Evolutionary conservation across 2,797 vertebrate genomes (phyloP), one percentile per base, ranked within the genome.

Genomic region (Myioborus melanocephalus): DNA sequence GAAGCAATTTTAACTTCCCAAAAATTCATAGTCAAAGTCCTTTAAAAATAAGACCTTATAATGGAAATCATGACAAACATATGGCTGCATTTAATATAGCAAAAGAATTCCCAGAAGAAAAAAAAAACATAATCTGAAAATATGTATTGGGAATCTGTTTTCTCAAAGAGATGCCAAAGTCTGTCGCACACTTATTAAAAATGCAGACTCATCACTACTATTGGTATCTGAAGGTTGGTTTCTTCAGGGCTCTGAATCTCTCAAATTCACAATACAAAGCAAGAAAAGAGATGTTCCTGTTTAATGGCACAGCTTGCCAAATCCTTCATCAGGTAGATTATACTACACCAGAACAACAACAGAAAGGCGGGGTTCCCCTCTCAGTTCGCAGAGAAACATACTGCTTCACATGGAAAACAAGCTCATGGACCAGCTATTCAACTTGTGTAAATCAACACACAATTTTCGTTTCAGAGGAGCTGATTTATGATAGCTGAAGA

Each of bases 11-110:
- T 85, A 79, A 95, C 59, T 89, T 84, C 61, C 84, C 72, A 81
- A 87, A 90, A 91, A 59, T 61, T 78, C 75, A 57, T 69, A 90
- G 73, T 80, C 60, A 91, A 91, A 94, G 89, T 39, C 53, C 69
- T 94, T 95, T 10, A 28, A 87, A 95, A 91, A 78, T 22, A 89
- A 87, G 55, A 66, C 39, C 76, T 87, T 75, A 55, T 14, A 83
- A 78, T 9, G 11, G 49, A 92, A 96, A 83, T 41, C 19, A 26
- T 14, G 23, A 57, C 49, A 92, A 93, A 79, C 41, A 83, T 71
- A 82, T 61, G 49, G 90, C 24, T 49, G 32, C n/a, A 56, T 13
- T 64, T 49, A 57, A 90, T 17, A 75, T 2, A 95, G 80, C 30
- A 87, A 95, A 66, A 79, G 60, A 41, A 85, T 13, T 53, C 64